These are phyloP conservation scores for Neodiprion virginianus DNA, from an alignment of 1,140 invertebrate genomes.

Conservation along the genomic window DNA sequence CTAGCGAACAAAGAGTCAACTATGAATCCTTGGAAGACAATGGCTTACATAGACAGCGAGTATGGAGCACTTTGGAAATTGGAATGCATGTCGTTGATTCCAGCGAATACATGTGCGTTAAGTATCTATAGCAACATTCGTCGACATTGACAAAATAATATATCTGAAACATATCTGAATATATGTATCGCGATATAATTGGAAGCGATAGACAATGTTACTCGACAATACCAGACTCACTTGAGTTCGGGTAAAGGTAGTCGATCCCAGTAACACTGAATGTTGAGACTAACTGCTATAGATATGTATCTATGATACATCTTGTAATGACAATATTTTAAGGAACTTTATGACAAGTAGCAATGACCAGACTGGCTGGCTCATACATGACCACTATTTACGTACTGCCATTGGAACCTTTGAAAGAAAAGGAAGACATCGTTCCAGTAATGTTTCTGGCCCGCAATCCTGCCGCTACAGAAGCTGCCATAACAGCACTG, in stretches of 20 bases:
- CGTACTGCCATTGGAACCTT: constrained; percentile 27
- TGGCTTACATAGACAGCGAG: constrained; percentile 29
- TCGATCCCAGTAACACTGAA: too few relatives aligned
- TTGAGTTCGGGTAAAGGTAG: too few relatives aligned
- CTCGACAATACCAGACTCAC: too few relatives aligned
- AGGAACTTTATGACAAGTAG: not conserved
- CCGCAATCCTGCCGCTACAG: constrained; percentile 24
- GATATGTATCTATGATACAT: too few relatives aligned
- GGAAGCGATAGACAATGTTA: too few relatives aligned
- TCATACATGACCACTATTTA: constrained; percentile 37
- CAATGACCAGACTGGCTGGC: constrained; percentile 24
- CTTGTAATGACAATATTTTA: too few relatives aligned
- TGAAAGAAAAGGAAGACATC: constrained; percentile 14
- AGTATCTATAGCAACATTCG: not conserved
- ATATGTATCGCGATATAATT: too few relatives aligned
- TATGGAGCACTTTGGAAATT: constrained; percentile 33
- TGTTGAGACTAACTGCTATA: not conserved
- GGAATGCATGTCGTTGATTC: constrained; percentile 26
- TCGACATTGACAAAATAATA: too few relatives aligned
- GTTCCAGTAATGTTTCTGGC: constrained; percentile 24
- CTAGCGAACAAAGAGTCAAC: not conserved
- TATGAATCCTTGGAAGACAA: constrained; percentile 11
- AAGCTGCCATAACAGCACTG: constrained; percentile 31
- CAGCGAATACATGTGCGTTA: constrained; percentile 12
- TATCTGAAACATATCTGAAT: too few relatives aligned